Conservation (phyloP, 2,888 invertebrate genomes). For the Molorchus minor region DNA sequence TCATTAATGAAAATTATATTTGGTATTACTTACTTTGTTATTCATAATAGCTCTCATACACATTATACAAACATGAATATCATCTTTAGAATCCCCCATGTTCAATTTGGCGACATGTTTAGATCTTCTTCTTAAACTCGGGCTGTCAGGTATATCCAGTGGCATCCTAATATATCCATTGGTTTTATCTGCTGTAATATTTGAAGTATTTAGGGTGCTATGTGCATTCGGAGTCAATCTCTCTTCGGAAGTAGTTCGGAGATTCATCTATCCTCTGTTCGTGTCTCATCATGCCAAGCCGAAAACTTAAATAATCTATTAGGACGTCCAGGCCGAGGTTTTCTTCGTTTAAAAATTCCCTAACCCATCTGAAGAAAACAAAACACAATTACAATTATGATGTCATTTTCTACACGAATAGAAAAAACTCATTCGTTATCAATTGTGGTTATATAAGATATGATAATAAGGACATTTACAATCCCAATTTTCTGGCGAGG, state of each 20-base stretch:
- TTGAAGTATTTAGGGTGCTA: constrained; percentile 53
- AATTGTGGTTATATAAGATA: no score
- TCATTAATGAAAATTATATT: background rate
- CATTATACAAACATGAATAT: constrained; percentile 99
- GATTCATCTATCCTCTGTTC: constrained; percentile 84
- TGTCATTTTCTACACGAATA: no score
- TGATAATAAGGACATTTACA: no score
- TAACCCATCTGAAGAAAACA: constrained; percentile 85
- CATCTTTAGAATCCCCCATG: constrained; percentile 96
- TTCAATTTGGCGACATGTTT: constrained; percentile 88
- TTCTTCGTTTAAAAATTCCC: constrained; percentile 95
- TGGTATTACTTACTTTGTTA: constrained; percentile 77
- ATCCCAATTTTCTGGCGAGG: no score
- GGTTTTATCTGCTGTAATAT: constrained; percentile 49
- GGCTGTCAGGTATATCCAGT: constrained; percentile 72
- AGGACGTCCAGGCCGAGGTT: constrained; percentile 96
- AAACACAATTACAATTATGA: no score
- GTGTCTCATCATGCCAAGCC: constrained; percentile 93
- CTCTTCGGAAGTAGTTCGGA: constrained; percentile 79
- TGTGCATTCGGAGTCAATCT: constrained; percentile 68
- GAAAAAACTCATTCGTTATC: no score
- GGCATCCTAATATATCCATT: constrained; percentile 63
- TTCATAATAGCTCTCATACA: constrained; percentile 99
- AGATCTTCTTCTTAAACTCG: constrained; percentile 76
- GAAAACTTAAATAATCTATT: constrained; percentile 96